Conservation (phyloP, 1,140 invertebrate species). For the Caenorhabditis brenneri region DNA sequence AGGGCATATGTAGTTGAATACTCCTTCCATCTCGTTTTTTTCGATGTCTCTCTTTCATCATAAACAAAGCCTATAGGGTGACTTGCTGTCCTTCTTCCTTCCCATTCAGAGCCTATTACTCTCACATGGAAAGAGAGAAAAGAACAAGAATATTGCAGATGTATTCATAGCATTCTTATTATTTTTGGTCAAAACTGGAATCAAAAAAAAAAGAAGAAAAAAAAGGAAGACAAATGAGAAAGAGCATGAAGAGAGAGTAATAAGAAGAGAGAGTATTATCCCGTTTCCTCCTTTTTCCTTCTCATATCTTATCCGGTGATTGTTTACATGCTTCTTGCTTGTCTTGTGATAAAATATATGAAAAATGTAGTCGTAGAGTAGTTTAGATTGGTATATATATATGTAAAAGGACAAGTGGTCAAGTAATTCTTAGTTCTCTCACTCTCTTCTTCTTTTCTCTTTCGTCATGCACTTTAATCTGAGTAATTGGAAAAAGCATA, state of each 20-base stretch:
- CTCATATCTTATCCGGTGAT: background rate
- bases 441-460: background rate
- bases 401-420: background rate
- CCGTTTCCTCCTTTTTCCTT: background rate
- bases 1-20: slow-evolving; percentile 28
- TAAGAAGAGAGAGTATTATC: background rate
- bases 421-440: background rate
- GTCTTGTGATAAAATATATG: slow-evolving; percentile 19
- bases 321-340: background rate
- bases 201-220: background rate
- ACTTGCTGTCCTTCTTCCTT: slow-evolving; percentile 16
- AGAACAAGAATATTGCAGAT: background rate
- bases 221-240: slow-evolving; percentile 31
- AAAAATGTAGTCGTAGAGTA: background rate
- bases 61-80: background rate
- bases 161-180: slow-evolving; percentile 43
- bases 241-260: background rate
- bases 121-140: background rate
- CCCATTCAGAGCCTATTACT: slow-evolving; percentile 37
- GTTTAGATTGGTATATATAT: background rate
- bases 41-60: slow-evolving; percentile 30
- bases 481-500: slow-evolving; percentile 1
- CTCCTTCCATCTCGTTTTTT: background rate
- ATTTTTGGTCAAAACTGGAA: slow-evolving; percentile 8
- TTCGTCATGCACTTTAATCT: slow-evolving; percentile 2